Base-by-base conservation (phyloP, 1,140 invertebrate species). In the Trichoplusia ni region DNA sequence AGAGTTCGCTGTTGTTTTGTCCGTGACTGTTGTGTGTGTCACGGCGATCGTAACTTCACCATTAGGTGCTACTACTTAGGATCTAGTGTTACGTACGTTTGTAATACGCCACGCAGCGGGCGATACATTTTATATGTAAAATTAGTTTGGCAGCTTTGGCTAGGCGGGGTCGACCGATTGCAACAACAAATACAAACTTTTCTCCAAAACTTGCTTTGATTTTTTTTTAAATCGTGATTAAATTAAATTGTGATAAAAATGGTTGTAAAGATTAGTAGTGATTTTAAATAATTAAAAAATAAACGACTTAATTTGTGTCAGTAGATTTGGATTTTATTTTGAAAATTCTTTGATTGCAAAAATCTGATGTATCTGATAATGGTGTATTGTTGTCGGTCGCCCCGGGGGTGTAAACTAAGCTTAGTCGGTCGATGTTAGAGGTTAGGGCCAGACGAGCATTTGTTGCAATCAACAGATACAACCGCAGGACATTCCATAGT, bases 381-480 rank as follows among this genome's bases (percentile, higher is more conserved):
- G 31, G 2, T 33, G 16, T 13, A 49, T 31, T 14, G 25, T 25
- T 16, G 44, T 38, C 44, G 31, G 33, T 56, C 35, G 18, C 35
- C 51, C 31, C 35, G 19, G 25, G 27, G 27, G 14, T 25, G 37
- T 42, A 29, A 42, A 46, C 11, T 44, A 46, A 25, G 67, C 63
- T 69, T 74, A 62, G 59, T 67, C 53, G 69, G 59, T 75, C 66
- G 65, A 72, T 69, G 66, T 72, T 75, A 69, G 64, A 61, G 14
- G 21, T 33, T 77, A 75, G 65, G 69, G 75, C 79, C 79, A 82
- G 79, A 66, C 59, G 63, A 73, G 77, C 79, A 78, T 78, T 82
- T 76, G 33, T 56, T 61, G 31, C 67, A 58, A 64, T 56, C 64
- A 42, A 60, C 13, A 56, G 33, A 35, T 56, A n/a, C 37, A 18